These are phyloP conservation scores for Osmerus eperlanus DNA, from an alignment of 2,113 vertebrate genomes.

Conservation along the genomic window DNA sequence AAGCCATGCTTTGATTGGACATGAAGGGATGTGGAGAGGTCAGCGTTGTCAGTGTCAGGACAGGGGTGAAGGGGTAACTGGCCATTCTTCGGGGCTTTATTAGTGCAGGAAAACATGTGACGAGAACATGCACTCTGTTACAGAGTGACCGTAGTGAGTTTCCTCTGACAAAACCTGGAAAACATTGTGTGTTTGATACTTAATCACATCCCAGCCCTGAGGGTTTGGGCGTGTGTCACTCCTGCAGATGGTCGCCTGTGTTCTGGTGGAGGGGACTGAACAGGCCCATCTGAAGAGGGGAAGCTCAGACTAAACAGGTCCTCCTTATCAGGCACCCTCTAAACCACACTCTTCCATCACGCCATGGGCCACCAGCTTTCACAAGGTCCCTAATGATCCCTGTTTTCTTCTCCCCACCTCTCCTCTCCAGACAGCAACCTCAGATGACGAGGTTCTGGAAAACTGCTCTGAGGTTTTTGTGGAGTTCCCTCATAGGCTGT, in stretches of 20 bases:
- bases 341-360: slow-evolving; percentile 20
- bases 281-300: too few relatives aligned
- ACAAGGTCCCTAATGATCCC: slow-evolving; percentile 23
- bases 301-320: neutral
- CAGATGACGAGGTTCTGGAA: slow-evolving; percentile 25
- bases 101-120: slow-evolving; percentile 10
- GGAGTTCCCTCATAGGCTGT: slow-evolving; percentile 34
- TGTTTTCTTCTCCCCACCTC: neutral
- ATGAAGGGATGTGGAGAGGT: slow-evolving; percentile 33
- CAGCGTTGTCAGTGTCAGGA: slow-evolving; percentile 32
- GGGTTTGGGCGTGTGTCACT: too few relatives aligned
- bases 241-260: too few relatives aligned
- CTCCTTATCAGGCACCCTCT: too few relatives aligned
- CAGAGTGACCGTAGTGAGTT: neutral
- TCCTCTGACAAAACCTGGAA: neutral
- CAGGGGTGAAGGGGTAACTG: slow-evolving; percentile 30
- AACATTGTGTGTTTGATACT: too few relatives aligned
- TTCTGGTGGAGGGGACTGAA: too few relatives aligned
- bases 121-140: neutral
- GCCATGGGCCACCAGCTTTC: slow-evolving; percentile 25
- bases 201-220: too few relatives aligned
- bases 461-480: slow-evolving; percentile 31
- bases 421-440: slow-evolving; percentile 14
- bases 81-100: neutral
- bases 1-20: slow-evolving; percentile 43